Base-by-base conservation (phyloP, 1,140 invertebrate genomes). In the Pollicipes pollicipes region DNA sequence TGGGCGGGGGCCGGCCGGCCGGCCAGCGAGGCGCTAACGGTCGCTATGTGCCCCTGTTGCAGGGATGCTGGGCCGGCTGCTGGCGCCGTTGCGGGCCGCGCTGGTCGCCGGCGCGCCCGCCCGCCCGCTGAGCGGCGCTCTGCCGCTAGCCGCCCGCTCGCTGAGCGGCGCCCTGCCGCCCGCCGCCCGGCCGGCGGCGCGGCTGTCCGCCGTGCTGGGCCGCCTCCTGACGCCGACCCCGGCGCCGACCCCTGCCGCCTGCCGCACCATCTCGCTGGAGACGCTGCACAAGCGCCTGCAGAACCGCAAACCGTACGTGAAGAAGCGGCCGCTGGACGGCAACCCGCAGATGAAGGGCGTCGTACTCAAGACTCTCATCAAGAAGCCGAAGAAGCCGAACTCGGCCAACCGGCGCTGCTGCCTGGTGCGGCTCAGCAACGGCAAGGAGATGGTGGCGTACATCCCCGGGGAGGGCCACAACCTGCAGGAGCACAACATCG, bases 341-440 rank as follows among this genome's bases (percentile, higher is more conserved):
- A 70, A 67, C 66, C 92, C 93, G 0, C 90, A 89, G 76, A 86
- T 89, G 73, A 95, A 94, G 83, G 93, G 91, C 26, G 85, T 97
- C 31, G 86, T 97, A 0, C 77, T 97, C 0, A 94, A 89, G 78
- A 93, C 91, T 0, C 72, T 97, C 0, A 91, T 96, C 67, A 95
- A 90, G 77, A 97, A 98, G 78, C 97, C 97, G 0, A 99, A 97
- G 80, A 99, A 99, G 78, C 97, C 97, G 0, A 99, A 99, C 82
- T 98, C 95, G 0, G 97, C 96, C 0, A 99, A 99, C 82, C 84
- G 97, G 75, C 98, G 98, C 80, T 99, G 95, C 81, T 95, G 95
- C 0, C 78, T 96, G 68, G 89, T 98, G 0, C 83, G 89, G 37
- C 80, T 99, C 10, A 88, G 86, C 4, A 95, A 91, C 82, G 95